These are phyloP conservation scores for Nothocercus nigrocapillus DNA, from an alignment of 2,113 vertebrate genomes.

Conservation along the genomic window DNA sequence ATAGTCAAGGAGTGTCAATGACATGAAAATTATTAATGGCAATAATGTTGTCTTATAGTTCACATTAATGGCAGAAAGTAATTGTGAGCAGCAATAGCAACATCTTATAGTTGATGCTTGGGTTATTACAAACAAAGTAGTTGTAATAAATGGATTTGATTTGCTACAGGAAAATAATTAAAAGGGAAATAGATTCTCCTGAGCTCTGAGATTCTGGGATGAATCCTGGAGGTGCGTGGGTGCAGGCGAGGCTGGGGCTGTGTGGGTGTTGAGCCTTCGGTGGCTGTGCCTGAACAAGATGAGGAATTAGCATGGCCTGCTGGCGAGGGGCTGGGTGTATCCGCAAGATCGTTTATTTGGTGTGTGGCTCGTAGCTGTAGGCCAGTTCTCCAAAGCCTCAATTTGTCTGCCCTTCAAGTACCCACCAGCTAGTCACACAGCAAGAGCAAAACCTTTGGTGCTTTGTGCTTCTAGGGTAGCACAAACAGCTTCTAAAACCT, in stretches of 20 bases:
- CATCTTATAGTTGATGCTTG: not conserved
- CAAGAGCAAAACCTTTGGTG: not conserved
- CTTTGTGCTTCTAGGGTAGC: not conserved
- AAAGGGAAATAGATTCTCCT: not conserved
- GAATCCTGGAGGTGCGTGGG: not conserved
- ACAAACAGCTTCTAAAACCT: not conserved
- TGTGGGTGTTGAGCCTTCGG: not conserved
- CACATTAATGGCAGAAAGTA: slow-evolving; percentile 26
- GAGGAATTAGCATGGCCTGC: not conserved
- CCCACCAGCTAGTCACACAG: not conserved
- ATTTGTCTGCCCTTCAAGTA: not conserved
- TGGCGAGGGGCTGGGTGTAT: not conserved
- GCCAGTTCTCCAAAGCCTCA: not conserved
- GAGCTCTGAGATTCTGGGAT: not conserved
- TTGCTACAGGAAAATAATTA: slow-evolving; percentile 38
- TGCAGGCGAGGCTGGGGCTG: not conserved
- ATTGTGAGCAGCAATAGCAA: slow-evolving; percentile 10
- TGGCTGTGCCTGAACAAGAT: not conserved
- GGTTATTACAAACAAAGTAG: slow-evolving; percentile 5
- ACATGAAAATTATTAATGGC: slow-evolving; percentile 57
- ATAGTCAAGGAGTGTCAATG: slow-evolving; percentile 25
- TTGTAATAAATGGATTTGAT: slow-evolving; percentile 5
- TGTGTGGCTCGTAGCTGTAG: not conserved
- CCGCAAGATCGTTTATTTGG: accelerated
- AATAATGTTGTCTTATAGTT: slow-evolving; percentile 8